These are phyloP conservation scores for Psittacula cyanocephala DNA, from an alignment of 2,113 vertebrate species.

Conservation along the genomic window DNA sequence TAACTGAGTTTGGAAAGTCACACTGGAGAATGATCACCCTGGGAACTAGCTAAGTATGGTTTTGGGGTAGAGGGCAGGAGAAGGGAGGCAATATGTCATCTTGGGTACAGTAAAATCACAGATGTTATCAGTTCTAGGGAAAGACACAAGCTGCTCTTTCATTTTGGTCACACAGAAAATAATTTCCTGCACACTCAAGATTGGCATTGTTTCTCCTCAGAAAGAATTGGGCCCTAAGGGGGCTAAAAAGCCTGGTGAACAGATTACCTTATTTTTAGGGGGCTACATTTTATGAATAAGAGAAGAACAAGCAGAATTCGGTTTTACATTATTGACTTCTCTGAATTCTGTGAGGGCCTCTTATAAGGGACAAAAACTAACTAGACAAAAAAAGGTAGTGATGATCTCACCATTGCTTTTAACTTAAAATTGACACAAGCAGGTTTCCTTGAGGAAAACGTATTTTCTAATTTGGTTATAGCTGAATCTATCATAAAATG, in stretches of 20 bases:
- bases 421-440: neutral
- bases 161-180: rapidly evolving
- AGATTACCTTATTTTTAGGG: neutral
- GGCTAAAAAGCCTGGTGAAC: neutral
- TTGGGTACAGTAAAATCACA: neutral
- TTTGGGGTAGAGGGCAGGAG: neutral
- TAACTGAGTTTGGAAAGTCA: conserved; percentile 11
- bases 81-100: neutral
- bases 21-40: neutral
- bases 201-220: neutral
- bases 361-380: neutral
- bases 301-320: neutral
- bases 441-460: neutral
- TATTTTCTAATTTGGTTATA: neutral
- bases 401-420: neutral
- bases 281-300: neutral
- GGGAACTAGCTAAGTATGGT: neutral
- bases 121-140: neutral
- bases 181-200: neutral
- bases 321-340: neutral
- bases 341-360: neutral
- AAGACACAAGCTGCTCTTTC: neutral
- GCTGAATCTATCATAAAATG: neutral
- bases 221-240: neutral
- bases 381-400: neutral